A percentile compares a stretch with the other conserved stretches of the same genome.
Evolutionary conservation across 2,113 vertebrate species (phyloP).

Genomic region (Nipponia nippon): DNA sequence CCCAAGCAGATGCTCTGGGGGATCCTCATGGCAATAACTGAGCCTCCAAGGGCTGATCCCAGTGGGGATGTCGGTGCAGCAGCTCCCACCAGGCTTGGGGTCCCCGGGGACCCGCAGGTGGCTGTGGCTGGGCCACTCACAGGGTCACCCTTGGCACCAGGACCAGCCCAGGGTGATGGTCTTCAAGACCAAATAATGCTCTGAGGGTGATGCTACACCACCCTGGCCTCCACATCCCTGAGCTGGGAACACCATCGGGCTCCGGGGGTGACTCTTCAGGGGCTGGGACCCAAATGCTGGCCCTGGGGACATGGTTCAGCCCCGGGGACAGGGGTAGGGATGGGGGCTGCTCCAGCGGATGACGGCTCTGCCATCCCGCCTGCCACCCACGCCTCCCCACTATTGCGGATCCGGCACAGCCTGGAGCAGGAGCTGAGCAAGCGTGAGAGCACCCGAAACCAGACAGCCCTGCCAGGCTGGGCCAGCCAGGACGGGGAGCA

Average conservation of each 20-base stretch:
- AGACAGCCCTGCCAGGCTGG: not conserved
- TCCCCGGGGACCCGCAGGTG: not conserved
- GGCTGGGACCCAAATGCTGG: not conserved
- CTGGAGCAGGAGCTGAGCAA: not conserved
- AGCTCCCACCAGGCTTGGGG: not conserved
- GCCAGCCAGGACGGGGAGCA: fast-evolving
- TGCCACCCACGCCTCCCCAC: not conserved
- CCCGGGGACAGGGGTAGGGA: not conserved
- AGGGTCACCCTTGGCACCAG: not conserved
- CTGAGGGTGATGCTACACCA: fast-evolving
- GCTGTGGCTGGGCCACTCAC: not conserved
- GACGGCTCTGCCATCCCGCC: not conserved
- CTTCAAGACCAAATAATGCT: not conserved
- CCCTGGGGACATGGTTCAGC: no score
- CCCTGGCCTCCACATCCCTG: not conserved
- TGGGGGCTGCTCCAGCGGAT: not conserved
- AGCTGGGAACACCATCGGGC: not conserved
- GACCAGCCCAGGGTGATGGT: not conserved
- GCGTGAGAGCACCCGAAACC: not conserved
- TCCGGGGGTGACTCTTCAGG: not conserved
- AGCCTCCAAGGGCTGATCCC: not conserved
- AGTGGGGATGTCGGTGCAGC: fast-evolving
- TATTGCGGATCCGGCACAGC: not conserved
- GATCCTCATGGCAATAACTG: not conserved
- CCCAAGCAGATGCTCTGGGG: not conserved